A percentile compares a stretch with the other conserved stretches of the same genome.
These are phyloP conservation scores for Drosophila subpulchrella DNA, from an alignment of 1,140 invertebrate species.

Conservation along the genomic window DNA sequence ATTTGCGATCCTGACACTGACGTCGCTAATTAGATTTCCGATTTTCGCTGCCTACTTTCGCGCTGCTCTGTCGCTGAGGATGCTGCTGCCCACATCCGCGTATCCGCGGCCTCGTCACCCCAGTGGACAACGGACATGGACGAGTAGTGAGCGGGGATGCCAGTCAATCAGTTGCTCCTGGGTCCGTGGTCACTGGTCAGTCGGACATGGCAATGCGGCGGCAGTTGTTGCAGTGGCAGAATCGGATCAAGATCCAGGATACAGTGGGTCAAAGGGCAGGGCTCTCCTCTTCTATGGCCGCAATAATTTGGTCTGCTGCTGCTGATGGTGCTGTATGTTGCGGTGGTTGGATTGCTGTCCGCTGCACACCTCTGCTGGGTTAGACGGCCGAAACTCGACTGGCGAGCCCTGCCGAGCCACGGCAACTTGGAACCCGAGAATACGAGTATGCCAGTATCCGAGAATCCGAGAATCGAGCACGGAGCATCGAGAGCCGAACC, in stretches of 20 bases:
- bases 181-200: conserved; percentile 25
- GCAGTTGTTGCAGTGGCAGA: conserved; percentile 25
- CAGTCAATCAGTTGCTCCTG: conserved; percentile 30
- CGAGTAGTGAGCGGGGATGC: conserved; percentile 27
- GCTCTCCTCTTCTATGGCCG: conserved; percentile 29
- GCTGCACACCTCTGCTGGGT: conserved; percentile 74
- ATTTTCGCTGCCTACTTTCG: conserved; percentile 23
- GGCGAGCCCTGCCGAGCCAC: conserved; percentile 25
- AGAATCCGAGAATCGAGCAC: conserved; percentile 1
- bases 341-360: conserved; percentile 37
- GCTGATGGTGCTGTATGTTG: conserved; percentile 29
- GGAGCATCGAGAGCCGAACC: conserved; percentile 4
- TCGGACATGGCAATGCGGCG: conserved; percentile 22
- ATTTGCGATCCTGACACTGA: conserved; percentile 48
- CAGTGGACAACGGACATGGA: conserved; percentile 15
- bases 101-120: conserved; percentile 15
- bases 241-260: background rate
- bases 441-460: too few species aligned
- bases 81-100: conserved; percentile 19
- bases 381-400: conserved; percentile 82
- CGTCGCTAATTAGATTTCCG: conserved; percentile 55
- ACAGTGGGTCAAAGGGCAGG: conserved; percentile 8
- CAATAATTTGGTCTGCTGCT: conserved; percentile 36
- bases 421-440: conserved; percentile 29
- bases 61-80: conserved; percentile 10